Base-by-base conservation (phyloP, 1,140 invertebrate species). In the Aphelenchoides fujianensis region DNA sequence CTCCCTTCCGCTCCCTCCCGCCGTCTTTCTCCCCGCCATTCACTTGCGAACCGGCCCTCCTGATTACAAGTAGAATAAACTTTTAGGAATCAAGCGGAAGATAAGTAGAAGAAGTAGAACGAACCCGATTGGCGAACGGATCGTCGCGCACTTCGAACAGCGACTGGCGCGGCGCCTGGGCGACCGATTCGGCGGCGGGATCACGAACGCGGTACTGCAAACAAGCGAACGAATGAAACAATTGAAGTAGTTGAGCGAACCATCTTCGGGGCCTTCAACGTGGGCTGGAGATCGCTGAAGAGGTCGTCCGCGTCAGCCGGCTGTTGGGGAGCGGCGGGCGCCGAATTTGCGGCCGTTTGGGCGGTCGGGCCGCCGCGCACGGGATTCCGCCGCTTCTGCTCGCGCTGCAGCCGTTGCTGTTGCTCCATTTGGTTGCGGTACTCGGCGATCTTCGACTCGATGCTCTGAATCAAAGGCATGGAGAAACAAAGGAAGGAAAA, bases 281-380 rank as follows among this genome's bases (percentile, higher is more conserved):
- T 70, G 12, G 73, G 73, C 36, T 77, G 48, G 23, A 74, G 34
- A n/a, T 77, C 73, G 23, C 48, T 77, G 48, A 74, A 74, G 52
- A 69, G 63, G 53, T 74, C 73, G n/a, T 64, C 34, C 30, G 71
- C 73, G n/a, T n/a, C 34, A 27, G 12, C 61, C 34, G 34, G 16
- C 53, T 16, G 41, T 66, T 66, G 16, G 5, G 27, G 19, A n/a
- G n/a, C n/a, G n/a, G n/a, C n/a, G n/a, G n/a, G n/a, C n/a, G n/a
- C n/a, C n/a, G n/a, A n/a, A n/a, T n/a, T 66, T 52, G 23, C 19
- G 5, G 57, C 16, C 16, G 19, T 61, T 53, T 61, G 57, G 16
- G 41, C 16, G 12, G 57, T 53, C 19, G 16, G 16, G 16, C 16
- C 41, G 57, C 57, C 16, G 9, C 57, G 31, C 7, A 59, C 30